A percentile compares a stretch with the other conserved stretches of the same genome.
phyloP scores from a whole-genome alignment of 2,113 vertebrate genomes.

The Malaclemys terrapin region DNA sequence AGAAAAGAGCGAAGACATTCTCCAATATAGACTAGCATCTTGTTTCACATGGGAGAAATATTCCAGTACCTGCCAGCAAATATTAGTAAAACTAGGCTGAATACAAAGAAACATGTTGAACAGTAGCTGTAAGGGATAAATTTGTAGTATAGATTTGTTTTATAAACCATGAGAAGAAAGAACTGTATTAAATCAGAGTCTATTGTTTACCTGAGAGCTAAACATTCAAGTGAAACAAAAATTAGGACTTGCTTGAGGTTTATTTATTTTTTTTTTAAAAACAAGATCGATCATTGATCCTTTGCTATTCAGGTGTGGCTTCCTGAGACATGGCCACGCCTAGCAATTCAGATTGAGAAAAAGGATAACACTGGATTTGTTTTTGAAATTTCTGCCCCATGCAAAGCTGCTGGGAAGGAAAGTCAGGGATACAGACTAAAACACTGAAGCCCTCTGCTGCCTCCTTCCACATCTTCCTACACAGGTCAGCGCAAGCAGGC shows the following conservation, averaged over 20 bases:
- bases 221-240: neutral
- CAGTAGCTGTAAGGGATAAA: neutral
- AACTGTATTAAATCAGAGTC: neutral
- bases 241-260: neutral
- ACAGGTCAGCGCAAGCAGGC: rapidly evolving
- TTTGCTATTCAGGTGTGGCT: neutral
- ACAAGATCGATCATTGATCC: neutral
- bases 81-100: neutral
- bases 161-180: neutral
- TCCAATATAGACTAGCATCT: neutral
- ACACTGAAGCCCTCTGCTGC: rapidly evolving
- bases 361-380: neutral
- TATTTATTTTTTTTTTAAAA: neutral
- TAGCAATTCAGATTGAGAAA: neutral
- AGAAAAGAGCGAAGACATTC: neutral
- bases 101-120: neutral
- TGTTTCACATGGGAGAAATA: neutral
- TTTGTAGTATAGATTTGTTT: neutral
- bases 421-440: rapidly evolving
- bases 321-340: neutral
- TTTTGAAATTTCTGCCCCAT: neutral
- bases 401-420: neutral
- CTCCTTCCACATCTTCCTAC: neutral
- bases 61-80: too few relatives aligned
- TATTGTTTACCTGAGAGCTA: neutral